Base-by-base conservation (phyloP, 2,113 vertebrate species). In the Rhegmatorhina hoffmannsi region DNA sequence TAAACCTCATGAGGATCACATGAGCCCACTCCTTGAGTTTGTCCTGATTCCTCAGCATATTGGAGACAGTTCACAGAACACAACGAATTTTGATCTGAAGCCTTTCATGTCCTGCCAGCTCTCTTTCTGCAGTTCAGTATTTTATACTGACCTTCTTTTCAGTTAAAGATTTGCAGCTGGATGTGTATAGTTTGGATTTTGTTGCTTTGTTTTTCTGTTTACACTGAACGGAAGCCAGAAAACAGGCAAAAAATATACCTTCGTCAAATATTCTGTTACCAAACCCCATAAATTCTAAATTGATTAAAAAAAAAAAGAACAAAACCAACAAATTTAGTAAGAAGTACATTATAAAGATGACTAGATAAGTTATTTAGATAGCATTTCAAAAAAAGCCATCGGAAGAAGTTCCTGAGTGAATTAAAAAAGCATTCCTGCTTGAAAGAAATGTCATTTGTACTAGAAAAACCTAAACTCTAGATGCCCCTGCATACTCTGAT, bases 401-500 rank as follows among this genome's bases (percentile, higher is more conserved):
- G 5, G 24, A 66, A 52, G 6, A 70, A 70, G 26, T 28, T 40
- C 16, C 38, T 2, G n/a, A 40, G 17, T 56, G 13, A 79, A 68
- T 38, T 59, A 7, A 36, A 66, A 79, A 68, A 76, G 14, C 24
- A 64, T 28, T 66, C 52, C 15, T 53, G 25, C n/a, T 69, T 43
- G 46, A 86, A 85, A 86, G 4, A 77, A 87, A n/a, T 1, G 1
- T 31, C 50, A 63, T 10, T 55, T 63, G 24, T 43, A 47, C 24
- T 15, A 74, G 17, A 69, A 69, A 89, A 52, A 16, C 8, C 29
- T 33, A 47, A 73, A 58, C 56, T 68, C 10, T 12, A n/a, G 8
- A 76, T 52, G 11, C 0, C 7, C 17, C 15, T 24, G 10, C 9
- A 23, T 10, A 24, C 21, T 43, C 26, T 3, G 3, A 59, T 10